Evolutionary conservation across 2,888 invertebrate species (phyloP), one percentile per base, ranked within the genome.

Genomic region (Sialis lutaria): DNA sequence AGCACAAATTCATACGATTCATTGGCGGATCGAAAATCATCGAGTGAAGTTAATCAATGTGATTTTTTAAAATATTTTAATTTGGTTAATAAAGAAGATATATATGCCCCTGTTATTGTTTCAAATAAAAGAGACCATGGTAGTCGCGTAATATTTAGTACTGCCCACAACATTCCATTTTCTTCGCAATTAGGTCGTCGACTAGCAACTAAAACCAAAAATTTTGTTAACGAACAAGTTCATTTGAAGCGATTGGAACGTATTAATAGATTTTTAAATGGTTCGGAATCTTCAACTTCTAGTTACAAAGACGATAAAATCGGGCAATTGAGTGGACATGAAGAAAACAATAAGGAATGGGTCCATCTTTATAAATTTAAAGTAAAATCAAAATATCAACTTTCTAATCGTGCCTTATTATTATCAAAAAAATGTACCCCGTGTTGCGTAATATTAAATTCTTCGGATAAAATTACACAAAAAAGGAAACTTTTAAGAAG

Each of bases 161-260:
- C 54, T 42, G 52, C 49, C 40, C 46, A 50, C 22, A 47, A 55
- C 44, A 55, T 62, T 41, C 62, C 62, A 40, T 56, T 62, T 44
- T 60, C 60, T 2, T 62, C 61, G 5, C 57, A 61, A 49, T 49
- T 58, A 42, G 60, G 62, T 6, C 51, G 53, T 43, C 51, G 52
- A 37, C 50, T 60, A 42, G 54, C 56, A 43, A 48, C 51, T 13
- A 50, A 51, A 40, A 54, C 54, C 42, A 54, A 55, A 46, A 56
- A 54, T 45, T 39, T 46, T 40, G 50, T 60, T 12, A 50, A 56
- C 22, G 54, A 55, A 42, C 53, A 56, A 10, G 49, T 54, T 6
- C 55, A 54, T 44, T 43, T 53, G 22, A 51, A 53, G 40, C 55
- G 57, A 51, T 47, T 56, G 32, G 56, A 61, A 50, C 51, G 58